Conservation (phyloP, 2,113 vertebrate genomes). For the Pao palembangensis region DNA sequence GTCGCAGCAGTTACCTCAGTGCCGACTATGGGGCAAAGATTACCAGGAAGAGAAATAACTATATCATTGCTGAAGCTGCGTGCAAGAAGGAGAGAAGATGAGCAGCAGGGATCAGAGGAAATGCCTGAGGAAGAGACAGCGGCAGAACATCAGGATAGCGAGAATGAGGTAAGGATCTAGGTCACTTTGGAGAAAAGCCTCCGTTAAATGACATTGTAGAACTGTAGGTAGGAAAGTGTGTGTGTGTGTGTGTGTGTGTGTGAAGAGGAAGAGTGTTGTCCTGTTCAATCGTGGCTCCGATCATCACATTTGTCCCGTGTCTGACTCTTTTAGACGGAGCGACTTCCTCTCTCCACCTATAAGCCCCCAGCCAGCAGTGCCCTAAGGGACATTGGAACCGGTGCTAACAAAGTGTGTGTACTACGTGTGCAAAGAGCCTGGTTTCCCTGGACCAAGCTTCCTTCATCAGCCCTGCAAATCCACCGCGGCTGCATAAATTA, state of each 20-base stretch:
- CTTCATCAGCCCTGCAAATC: constrained; percentile 86
- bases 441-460: constrained; percentile 86
- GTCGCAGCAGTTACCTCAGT: no score
- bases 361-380: constrained; percentile 77
- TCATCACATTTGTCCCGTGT: neutral
- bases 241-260: no score
- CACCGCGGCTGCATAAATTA: constrained; percentile 84
- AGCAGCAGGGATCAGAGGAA: constrained; percentile 71
- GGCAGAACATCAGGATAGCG: constrained; percentile 18
- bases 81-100: constrained; percentile 80
- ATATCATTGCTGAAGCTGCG: constrained; percentile 88
- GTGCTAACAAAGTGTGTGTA: constrained; percentile 89
- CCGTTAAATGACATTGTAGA: no score
- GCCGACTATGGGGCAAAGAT: constrained; percentile 96
- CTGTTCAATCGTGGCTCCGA: no score
- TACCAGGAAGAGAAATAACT: constrained; percentile 82
- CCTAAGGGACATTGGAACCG: constrained; percentile 78
- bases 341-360: constrained; percentile 76
- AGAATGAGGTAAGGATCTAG: constrained; percentile 42
- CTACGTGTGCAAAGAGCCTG: constrained; percentile 92
- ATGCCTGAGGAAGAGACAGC: constrained; percentile 51
- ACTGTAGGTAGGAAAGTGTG: no score
- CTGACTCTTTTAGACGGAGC: constrained; percentile 52
- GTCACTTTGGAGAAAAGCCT: no score
- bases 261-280: no score